Base-by-base conservation (phyloP, 2,888 invertebrate genomes). In the Catotricha subobsoleta region DNA sequence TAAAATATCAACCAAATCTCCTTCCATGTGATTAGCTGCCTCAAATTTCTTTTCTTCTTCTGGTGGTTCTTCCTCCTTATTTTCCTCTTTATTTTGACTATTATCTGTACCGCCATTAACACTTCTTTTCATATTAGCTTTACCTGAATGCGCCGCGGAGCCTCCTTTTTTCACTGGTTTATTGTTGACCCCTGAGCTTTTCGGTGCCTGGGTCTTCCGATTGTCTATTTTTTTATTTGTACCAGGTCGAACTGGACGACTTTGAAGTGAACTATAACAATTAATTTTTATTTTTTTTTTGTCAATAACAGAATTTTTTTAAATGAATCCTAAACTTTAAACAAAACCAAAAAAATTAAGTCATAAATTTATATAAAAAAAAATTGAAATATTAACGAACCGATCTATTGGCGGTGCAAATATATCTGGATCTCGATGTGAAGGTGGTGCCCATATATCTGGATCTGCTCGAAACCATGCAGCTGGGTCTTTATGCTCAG, bases 1-100 rank as follows among this genome's bases (percentile, higher is more conserved):
- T 47, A 92, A 67, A 67, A 86, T 80, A 54, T 97, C 95, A 13
- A 92, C 91, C 43, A 97, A 69, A 57, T 94, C 95, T 21, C 80
- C 73, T 59, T 97, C 95, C 53, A 81, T 80, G 45, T 74, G 68
- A 50, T 72, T 71, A 38, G 74, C 71, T 7, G 81, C 74, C 55
- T 92, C 91, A 67, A 91, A 95, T 59, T 80, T 78, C 52, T 76
- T 74, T 51, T 87, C 87, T 44, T 82, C 82, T 2, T 75, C 76
- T 23, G 71, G 47, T 2, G 48, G 48, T 15, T 61, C 64, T 42
- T 67, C 68, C 30, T 73, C 70, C 46, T 75, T 73, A 44, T 69
- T 67, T 43, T 77, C 76, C 45, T 82, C 69, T 48, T 73, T 72
- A 47, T 75, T 48, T 48, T 59, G 60, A 40, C 57, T 59, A 27